phyloP scores from a whole-genome alignment of 2,888 invertebrate species.

The Drosophila neonasuta region DNA sequence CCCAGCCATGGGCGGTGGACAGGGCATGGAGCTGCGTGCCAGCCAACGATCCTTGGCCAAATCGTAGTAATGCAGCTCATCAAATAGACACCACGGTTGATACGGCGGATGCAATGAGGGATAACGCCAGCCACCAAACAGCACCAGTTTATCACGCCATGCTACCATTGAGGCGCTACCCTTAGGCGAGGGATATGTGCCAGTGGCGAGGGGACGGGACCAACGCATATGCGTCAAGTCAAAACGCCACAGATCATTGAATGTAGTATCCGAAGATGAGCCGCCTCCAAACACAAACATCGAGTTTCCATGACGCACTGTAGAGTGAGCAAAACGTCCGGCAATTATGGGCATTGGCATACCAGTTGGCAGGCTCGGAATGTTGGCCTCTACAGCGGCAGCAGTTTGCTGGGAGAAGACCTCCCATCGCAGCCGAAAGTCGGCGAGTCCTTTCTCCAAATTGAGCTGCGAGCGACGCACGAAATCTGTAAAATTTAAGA shows the following conservation, averaged over 20 bases:
- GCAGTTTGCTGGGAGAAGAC: conserved; percentile 82
- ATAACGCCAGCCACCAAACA: conserved; percentile 98
- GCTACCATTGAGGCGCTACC: conserved; percentile 96
- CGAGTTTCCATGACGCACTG: conserved; percentile 90
- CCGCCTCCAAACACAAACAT: conserved; percentile 99
- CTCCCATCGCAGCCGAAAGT: conserved; percentile 90
- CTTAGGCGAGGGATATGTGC: conserved; percentile 95
- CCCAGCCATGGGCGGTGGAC: conserved; percentile 87
- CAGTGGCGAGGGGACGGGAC: conserved; percentile 90
- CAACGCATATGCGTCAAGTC: conserved; percentile 93
- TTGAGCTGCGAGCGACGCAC: conserved; percentile 88
- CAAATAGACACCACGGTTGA: conserved; percentile 93
- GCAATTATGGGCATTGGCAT: conserved; percentile 88
- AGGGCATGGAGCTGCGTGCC: conserved; percentile 64
- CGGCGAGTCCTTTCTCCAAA: conserved; percentile 89
- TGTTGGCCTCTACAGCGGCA: conserved; percentile 37
- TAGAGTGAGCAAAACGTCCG: conserved; percentile 95
- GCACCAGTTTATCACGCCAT: conserved; percentile 90
- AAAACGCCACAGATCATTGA: conserved; percentile 97
- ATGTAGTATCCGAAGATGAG: conserved; percentile 95
- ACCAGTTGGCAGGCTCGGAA: conserved; percentile 11
- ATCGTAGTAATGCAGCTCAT: conserved; percentile 95
- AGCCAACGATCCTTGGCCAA: conserved; percentile 91
- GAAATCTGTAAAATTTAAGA: conserved; percentile 86
- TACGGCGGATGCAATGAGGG: conserved; percentile 93